These are phyloP conservation scores for Brachystomella parvula DNA, from an alignment of 1,140 invertebrate genomes.

Conservation along the genomic window DNA sequence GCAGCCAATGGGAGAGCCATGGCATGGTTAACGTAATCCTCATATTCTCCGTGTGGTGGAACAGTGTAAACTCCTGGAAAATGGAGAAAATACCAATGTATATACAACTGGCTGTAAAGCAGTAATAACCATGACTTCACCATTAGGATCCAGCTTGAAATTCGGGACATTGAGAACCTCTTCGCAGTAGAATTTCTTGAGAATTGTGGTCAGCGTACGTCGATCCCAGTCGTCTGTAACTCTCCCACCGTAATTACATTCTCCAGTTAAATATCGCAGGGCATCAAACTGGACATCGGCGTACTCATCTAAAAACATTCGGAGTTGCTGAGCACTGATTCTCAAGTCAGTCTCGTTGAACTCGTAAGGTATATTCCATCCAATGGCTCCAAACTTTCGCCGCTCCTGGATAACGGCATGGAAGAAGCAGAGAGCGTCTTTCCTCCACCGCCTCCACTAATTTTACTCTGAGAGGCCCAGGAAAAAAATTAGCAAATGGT, in stretches of 20 bases:
- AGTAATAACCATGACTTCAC: conserved; percentile 28
- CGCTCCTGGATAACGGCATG: conserved; percentile 87
- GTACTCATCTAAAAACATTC: conserved; percentile 81
- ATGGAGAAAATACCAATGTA: conserved; percentile 2
- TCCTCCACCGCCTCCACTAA: no score
- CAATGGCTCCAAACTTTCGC: conserved; percentile 81
- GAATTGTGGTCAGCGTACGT: conserved; percentile 71
- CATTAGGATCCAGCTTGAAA: conserved; percentile 45
- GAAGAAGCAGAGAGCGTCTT: conserved; percentile 87
- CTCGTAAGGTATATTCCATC: conserved; percentile 92
- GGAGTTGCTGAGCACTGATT: conserved; percentile 64
- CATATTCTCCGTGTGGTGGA: conserved; percentile 64
- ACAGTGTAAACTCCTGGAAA: conserved; percentile 61
- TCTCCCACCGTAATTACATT: conserved; percentile 93
- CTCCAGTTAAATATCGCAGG: conserved; percentile 79
- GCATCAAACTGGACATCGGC: conserved; percentile 80
- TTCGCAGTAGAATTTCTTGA: conserved; percentile 69
- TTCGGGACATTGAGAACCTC: conserved; percentile 42
- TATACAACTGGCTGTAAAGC: no score
- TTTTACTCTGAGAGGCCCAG: no score
- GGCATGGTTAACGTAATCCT: conserved; percentile 67
- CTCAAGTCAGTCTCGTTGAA: conserved; percentile 91
- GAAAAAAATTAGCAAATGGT: no score
- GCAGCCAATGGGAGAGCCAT: conserved; percentile 68
- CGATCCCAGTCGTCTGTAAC: conserved; percentile 94